Conservation (phyloP, 2,888 invertebrate species). For the Isotomurus palustris region DNA sequence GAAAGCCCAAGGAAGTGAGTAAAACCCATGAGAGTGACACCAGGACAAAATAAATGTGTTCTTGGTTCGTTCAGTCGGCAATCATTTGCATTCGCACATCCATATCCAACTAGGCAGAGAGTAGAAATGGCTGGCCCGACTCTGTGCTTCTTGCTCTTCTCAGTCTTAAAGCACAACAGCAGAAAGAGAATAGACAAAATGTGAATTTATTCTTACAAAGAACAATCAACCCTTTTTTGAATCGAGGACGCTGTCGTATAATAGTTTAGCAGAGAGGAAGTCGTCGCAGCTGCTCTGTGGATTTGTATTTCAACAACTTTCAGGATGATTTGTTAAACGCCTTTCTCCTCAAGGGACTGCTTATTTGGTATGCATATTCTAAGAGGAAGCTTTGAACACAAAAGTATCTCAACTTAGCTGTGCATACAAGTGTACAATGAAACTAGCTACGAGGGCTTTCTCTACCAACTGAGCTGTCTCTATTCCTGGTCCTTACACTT, state of each 20-base stretch:
- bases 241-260: background rate
- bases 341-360: conserved; percentile 3
- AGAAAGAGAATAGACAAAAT: conserved; percentile 3
- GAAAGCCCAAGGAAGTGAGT: conserved; percentile 5
- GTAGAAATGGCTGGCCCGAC: too few species aligned
- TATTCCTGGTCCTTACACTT: too few species aligned
- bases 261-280: background rate
- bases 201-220: conserved; percentile 12
- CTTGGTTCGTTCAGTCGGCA: conserved; percentile 4
- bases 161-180: too few species aligned
- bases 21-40: conserved; percentile 11
- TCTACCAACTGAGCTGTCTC: too few species aligned
- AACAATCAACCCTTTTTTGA: conserved; percentile 11
- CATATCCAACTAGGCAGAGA: background rate
- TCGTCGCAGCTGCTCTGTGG: conserved; percentile 9
- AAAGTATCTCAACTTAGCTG: too few species aligned
- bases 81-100: conserved; percentile 8
- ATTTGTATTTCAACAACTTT: conserved; percentile 17
- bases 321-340: conserved; percentile 15
- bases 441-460: too few species aligned
- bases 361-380: conserved; percentile 7
- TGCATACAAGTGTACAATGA: too few species aligned
- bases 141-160: too few species aligned
- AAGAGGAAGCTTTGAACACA: background rate
- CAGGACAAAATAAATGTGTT: conserved; percentile 8